phyloP scores from a whole-genome alignment of 2,113 vertebrate genomes.

The Gymnocephalus cernua region DNA sequence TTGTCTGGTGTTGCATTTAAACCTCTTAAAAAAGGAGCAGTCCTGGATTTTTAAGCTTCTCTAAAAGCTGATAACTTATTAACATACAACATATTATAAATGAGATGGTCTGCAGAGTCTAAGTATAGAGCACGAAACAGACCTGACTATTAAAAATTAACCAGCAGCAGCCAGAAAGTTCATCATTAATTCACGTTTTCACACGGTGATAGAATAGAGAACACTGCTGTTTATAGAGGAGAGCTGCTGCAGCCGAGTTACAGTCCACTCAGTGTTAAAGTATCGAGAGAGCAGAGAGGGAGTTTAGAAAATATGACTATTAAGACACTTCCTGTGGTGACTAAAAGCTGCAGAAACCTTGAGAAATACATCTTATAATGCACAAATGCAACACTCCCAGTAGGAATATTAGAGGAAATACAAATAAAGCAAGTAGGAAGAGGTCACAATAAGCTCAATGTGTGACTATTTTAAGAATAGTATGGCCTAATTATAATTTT shows the following conservation, averaged over 20 bases:
- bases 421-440: too few species aligned
- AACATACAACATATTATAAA: background rate
- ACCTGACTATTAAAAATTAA: conserved; percentile 19
- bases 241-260: background rate
- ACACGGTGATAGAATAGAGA: background rate
- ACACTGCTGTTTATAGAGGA: background rate
- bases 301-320: background rate
- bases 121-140: conserved; percentile 4
- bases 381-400: background rate
- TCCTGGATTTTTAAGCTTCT: background rate
- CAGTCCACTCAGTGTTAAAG: background rate
- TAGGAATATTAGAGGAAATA: background rate
- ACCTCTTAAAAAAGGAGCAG: background rate
- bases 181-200: conserved; percentile 24
- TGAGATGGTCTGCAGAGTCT: background rate
- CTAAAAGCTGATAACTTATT: background rate
- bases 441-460: background rate
- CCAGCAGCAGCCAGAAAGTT: background rate
- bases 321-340: too few species aligned
- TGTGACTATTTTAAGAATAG: background rate
- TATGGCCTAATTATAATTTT: background rate
- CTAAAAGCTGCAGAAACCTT: background rate
- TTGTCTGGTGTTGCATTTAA: background rate
- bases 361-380: background rate
- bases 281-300: background rate